Conservation (phyloP, 2,797 vertebrate genomes). For the Pipistrellus nathusii region DNA sequence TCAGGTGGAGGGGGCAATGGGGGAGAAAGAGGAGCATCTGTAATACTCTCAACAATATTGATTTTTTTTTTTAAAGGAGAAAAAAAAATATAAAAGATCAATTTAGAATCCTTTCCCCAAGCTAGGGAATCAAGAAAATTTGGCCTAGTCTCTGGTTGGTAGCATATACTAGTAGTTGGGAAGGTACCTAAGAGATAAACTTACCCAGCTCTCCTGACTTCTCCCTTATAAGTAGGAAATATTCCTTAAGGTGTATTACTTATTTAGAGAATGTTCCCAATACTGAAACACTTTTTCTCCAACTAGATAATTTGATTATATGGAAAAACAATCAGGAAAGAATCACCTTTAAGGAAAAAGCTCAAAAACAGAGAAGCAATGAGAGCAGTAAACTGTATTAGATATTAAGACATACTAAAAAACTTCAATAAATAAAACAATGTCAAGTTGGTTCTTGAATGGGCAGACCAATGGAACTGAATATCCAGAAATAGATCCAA, state of each 20-base stretch:
- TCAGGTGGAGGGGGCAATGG: no score
- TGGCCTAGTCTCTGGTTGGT: neutral
- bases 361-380: constrained; percentile 12
- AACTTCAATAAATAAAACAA: neutral
- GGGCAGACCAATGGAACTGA: constrained; percentile 15
- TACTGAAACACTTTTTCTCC: constrained; percentile 25
- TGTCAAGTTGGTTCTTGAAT: neutral
- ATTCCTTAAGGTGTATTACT: neutral
- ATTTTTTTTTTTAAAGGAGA: no score
- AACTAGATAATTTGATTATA: constrained; percentile 3
- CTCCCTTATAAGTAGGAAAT: neutral
- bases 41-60: no score
- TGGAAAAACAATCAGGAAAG: neutral
- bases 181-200: neutral
- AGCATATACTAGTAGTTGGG: neutral
- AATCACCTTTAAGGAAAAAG: neutral
- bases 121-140: neutral
- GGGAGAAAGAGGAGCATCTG: no score
- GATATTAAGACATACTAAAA: neutral
- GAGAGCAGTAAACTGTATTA: neutral
- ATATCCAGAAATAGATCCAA: constrained; percentile 27
- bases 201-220: neutral
- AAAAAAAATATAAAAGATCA: neutral
- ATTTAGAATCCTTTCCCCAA: constrained; percentile 34
- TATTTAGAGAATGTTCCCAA: constrained; percentile 14